Evolutionary conservation across 2,888 invertebrate genomes (phyloP).

Genomic region (Neelides folsomi): DNA sequence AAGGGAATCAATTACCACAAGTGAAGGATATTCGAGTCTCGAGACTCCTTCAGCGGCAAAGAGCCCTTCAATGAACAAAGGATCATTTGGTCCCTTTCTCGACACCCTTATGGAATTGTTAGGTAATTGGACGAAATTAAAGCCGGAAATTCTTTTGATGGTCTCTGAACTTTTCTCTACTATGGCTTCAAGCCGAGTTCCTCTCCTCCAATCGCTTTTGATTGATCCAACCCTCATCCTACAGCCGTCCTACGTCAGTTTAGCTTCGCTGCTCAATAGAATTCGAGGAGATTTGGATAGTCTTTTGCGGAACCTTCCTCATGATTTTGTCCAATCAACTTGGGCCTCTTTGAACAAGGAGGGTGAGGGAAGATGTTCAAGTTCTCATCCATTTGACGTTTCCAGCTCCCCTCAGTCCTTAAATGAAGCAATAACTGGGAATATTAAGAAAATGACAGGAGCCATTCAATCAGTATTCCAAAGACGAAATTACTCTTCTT

Average conservation of each 20-base stretch:
- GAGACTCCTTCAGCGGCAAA: not conserved
- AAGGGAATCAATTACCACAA: constrained; percentile 7
- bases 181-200: constrained; percentile 26
- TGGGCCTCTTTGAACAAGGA: constrained; percentile 18
- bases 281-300: constrained; percentile 26
- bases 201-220: constrained; percentile 24
- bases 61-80: constrained; percentile 2
- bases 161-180: constrained; percentile 27
- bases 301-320: constrained; percentile 12
- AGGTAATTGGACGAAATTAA: constrained; percentile 16
- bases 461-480: too few relatives aligned
- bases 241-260: constrained; percentile 30
- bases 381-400: not conserved
- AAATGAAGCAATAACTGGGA: too few relatives aligned
- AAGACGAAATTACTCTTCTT: too few relatives aligned
- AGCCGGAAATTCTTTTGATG: constrained; percentile 25
- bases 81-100: constrained; percentile 29
- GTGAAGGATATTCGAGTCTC: constrained; percentile 25
- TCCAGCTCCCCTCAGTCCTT: not conserved
- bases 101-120: constrained; percentile 24
- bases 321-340: constrained; percentile 12
- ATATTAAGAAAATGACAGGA: constrained; percentile 2
- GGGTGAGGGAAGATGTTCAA: constrained; percentile 7
- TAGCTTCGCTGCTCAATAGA: constrained; percentile 26
- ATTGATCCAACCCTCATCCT: constrained; percentile 26